Conservation (phyloP, 2,113 vertebrate genomes). For the Crypturellus undulatus region DNA sequence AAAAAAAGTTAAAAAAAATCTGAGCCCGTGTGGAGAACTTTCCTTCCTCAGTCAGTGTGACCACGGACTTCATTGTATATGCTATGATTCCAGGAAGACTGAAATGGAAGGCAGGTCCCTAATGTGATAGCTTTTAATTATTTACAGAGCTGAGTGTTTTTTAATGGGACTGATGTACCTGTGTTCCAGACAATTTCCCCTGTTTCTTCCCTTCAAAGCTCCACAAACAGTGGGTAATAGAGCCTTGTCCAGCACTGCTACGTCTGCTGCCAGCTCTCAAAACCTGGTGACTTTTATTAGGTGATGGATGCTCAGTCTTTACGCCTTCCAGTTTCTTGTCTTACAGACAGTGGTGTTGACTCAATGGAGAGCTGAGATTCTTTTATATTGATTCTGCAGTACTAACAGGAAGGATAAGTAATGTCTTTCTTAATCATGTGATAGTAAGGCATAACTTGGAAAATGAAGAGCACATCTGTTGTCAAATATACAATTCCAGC, state of each 20-base stretch:
- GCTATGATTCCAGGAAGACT: slow-evolving; percentile 60
- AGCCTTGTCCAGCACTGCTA: neutral
- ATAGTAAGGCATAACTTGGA: neutral
- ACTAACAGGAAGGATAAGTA: neutral
- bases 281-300: neutral
- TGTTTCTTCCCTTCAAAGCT: neutral
- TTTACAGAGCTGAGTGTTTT: slow-evolving; percentile 77
- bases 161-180: slow-evolving; percentile 70
- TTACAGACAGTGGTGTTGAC: neutral
- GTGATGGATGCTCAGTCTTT: neutral
- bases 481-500: neutral
- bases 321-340: neutral
- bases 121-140: slow-evolving; percentile 76
- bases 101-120: slow-evolving; percentile 33
- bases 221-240: neutral
- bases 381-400: neutral
- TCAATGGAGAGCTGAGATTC: neutral
- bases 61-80: neutral
- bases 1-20: neutral
- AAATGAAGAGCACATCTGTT: neutral
- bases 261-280: slow-evolving; percentile 15
- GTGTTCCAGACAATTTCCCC: slow-evolving; percentile 55
- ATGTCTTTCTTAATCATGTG: neutral
- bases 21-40: neutral
- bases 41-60: fast-evolving